phyloP scores from a whole-genome alignment of 1,140 invertebrate genomes.

The Tetraneura akinire region DNA sequence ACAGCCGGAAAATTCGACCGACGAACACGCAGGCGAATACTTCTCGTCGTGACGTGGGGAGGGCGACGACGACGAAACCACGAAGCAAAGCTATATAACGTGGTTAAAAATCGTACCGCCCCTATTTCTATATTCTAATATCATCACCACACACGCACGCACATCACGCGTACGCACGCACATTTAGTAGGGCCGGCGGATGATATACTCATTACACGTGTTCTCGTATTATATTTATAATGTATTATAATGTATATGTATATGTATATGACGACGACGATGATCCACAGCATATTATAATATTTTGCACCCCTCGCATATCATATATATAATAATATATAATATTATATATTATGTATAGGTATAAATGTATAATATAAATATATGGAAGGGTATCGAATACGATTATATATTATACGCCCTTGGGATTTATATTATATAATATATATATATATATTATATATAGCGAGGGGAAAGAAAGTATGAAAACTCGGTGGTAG shows the following conservation, averaged over 20 bases:
- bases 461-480: neutral
- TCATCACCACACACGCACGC: too few species aligned
- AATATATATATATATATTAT: neutral
- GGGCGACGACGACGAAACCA: neutral
- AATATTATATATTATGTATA: neutral
- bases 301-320: conserved; percentile 9
- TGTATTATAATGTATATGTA: conserved; percentile 28
- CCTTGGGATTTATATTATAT: neutral
- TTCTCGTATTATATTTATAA: too few species aligned
- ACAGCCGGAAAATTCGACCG: neutral
- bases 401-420: neutral
- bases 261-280: conserved; percentile 14
- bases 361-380: neutral
- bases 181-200: neutral
- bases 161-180: too few species aligned
- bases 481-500: neutral
- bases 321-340: conserved; percentile 16
- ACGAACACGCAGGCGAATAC: neutral
- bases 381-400: neutral
- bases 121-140: neutral
- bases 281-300: conserved; percentile 11
- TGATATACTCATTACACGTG: conserved; percentile 15
- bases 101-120: conserved; percentile 31
- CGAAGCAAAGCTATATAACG: neutral
- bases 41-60: neutral